A percentile compares a stretch with the other conserved stretches of the same genome.
These are phyloP conservation scores for Mohoua ochrocephala DNA, from an alignment of 2,113 vertebrate species.

Conservation along the genomic window DNA sequence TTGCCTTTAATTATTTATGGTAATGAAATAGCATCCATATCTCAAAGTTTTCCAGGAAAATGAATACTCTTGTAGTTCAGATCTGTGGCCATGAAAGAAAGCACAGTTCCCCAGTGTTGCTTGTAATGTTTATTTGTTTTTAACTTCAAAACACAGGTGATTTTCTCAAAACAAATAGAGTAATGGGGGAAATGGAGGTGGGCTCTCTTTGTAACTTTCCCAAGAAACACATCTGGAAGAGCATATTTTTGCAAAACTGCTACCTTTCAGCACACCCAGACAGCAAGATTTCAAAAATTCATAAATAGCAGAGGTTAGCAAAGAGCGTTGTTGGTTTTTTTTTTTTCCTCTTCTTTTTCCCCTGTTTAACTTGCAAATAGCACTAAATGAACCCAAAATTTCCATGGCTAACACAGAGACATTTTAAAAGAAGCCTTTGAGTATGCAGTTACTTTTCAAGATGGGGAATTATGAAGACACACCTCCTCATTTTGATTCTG, in stretches of 20 bases:
- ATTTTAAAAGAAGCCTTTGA: not conserved
- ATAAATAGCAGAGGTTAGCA: not conserved
- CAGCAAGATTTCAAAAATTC: not conserved
- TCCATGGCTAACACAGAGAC: not conserved
- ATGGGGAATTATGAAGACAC: not conserved
- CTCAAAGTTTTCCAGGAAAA: constrained; percentile 5
- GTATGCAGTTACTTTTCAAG: not conserved
- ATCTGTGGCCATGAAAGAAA: constrained; percentile 21
- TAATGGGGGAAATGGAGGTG: constrained; percentile 1
- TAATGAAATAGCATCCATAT: constrained; percentile 15
- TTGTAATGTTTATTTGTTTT: constrained; percentile 60
- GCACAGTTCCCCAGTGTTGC: constrained; percentile 23
- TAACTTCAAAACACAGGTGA: constrained; percentile 51
- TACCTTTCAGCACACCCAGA: not conserved
- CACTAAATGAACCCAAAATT: not conserved
- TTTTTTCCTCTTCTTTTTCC: not conserved
- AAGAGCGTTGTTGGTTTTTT: not conserved
- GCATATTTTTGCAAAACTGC: not conserved
- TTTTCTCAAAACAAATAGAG: constrained; percentile 51
- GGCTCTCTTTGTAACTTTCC: constrained; percentile 7
- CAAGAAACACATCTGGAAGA: constrained; percentile 37
- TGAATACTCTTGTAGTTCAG: constrained; percentile 7
- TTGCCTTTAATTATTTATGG: constrained; percentile 55
- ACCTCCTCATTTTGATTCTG: not conserved
- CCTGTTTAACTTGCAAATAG: not conserved